Evolutionary conservation across 1,140 invertebrate genomes (phyloP), one percentile per base, ranked within the genome.

Genomic region (Heliconius himera): DNA sequence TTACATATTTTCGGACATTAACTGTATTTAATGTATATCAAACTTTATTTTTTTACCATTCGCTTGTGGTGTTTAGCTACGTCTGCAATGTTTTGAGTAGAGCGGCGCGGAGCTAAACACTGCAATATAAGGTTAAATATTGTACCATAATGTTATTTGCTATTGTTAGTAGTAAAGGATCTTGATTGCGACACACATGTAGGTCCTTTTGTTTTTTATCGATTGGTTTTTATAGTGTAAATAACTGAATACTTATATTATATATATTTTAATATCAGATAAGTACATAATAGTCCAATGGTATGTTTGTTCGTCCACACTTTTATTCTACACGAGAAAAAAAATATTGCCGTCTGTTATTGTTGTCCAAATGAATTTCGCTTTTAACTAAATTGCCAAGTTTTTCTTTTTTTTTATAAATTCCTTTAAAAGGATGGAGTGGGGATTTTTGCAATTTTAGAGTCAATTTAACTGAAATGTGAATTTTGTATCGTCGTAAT

Each of bases 231-330:
- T 85, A 83, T 87, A 88, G 75, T 93, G 90, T 93, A 92, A 91
- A 93, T 92, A 93, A 81, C 76, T 82, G 79, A 83, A 87, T 75
- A 82, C 72, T 54, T 87, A 87, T 90, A 20, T 20, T 72, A 72
- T 72, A 66, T 66, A 90, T 90, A 86, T 89, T 89, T 86, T 87
- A 90, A 84, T 91, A 84, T 86, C 86, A 87, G 88, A 88, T 90
- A 86, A 89, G 84, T 90, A 88, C 87, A 90, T 85, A 87, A 89
- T 92, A 93, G 91, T 91, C 89, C 90, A 91, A 91, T 91, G 87
- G 76, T 93, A 88, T 90, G 90, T 91, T 89, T 90, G 89, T 92
- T 93, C 92, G 92, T 93, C 92, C 92, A 92, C 89, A 85, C 89
- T 77, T 92, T 90, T 83, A 93, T 93, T 92, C 89, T 90, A 90